Conservation (phyloP, 2,797 vertebrate genomes). For the Denticeps clupeoides region DNA sequence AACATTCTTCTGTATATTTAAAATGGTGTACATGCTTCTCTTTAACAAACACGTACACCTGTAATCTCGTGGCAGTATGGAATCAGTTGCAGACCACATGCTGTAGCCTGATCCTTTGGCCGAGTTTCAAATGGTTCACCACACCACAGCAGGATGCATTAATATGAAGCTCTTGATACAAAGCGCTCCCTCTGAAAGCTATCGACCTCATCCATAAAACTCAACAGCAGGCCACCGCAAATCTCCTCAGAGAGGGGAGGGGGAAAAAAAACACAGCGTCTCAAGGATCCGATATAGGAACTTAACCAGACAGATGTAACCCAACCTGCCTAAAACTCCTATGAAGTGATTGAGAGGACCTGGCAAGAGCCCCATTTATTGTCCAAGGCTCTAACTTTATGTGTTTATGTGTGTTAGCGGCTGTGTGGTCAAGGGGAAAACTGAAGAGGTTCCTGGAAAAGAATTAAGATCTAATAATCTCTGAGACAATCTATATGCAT, state of each 20-base stretch:
- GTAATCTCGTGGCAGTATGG: no score
- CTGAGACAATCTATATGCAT: no score
- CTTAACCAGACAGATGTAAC: slow-evolving; percentile 22
- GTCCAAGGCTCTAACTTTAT: neutral
- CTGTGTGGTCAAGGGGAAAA: neutral
- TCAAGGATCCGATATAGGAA: slow-evolving; percentile 25
- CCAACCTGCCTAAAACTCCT: slow-evolving; percentile 13
- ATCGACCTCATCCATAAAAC: slow-evolving; percentile 22
- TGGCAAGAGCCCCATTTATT: slow-evolving; percentile 12
- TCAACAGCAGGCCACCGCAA: slow-evolving; percentile 15
- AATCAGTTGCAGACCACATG: no score
- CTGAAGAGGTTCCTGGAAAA: neutral
- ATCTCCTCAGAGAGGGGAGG: slow-evolving; percentile 16
- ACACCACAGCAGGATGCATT: slow-evolving; percentile 4
- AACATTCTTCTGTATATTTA: no score
- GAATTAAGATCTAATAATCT: no score
- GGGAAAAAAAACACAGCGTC: slow-evolving; percentile 16
- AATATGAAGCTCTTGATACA: slow-evolving; percentile 18
- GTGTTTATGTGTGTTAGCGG: neutral
- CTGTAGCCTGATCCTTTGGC: neutral
- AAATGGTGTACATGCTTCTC: no score
- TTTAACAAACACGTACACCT: no score
- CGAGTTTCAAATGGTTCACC: slow-evolving; percentile 4
- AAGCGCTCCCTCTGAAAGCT: slow-evolving; percentile 24
- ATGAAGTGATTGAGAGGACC: slow-evolving; percentile 20